Evolutionary conservation across 2,797 vertebrate species (phyloP).

Genomic region (Anableps anableps): DNA sequence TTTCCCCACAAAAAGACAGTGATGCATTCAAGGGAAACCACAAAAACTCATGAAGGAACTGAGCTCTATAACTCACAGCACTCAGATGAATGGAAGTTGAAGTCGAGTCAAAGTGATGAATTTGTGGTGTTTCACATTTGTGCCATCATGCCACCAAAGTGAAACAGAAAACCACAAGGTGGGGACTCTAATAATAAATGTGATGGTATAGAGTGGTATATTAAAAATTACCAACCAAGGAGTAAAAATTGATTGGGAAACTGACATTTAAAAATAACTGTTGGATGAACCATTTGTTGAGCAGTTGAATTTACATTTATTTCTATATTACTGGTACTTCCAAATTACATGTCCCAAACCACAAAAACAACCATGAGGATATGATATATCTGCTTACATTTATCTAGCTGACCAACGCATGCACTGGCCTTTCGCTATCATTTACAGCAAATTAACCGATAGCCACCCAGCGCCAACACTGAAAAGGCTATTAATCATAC

Average conservation of each 20-base stretch:
- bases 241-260: not conserved
- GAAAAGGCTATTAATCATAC: slow-evolving; percentile 75
- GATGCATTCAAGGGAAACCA: slow-evolving; percentile 56
- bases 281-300: not conserved
- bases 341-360: slow-evolving; percentile 33
- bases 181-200: not conserved
- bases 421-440: slow-evolving; percentile 60
- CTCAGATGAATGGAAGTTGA: slow-evolving; percentile 72
- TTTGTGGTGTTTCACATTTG: slow-evolving; percentile 44
- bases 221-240: too few relatives aligned
- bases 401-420: slow-evolving; percentile 50
- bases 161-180: slow-evolving; percentile 21
- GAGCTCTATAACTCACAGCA: slow-evolving; percentile 63
- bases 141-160: slow-evolving; percentile 27
- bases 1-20: slow-evolving; percentile 50
- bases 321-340: slow-evolving; percentile 34
- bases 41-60: slow-evolving; percentile 37
- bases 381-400: slow-evolving; percentile 47
- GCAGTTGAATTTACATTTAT: slow-evolving; percentile 19
- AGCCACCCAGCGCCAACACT: slow-evolving; percentile 80
- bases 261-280: not conserved
- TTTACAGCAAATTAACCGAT: slow-evolving; percentile 75
- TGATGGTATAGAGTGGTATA: too few relatives aligned
- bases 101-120: slow-evolving; percentile 62
- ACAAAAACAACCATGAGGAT: slow-evolving; percentile 40